Conservation (phyloP, 2,797 vertebrate genomes). For the Setipinna tenuifilis region DNA sequence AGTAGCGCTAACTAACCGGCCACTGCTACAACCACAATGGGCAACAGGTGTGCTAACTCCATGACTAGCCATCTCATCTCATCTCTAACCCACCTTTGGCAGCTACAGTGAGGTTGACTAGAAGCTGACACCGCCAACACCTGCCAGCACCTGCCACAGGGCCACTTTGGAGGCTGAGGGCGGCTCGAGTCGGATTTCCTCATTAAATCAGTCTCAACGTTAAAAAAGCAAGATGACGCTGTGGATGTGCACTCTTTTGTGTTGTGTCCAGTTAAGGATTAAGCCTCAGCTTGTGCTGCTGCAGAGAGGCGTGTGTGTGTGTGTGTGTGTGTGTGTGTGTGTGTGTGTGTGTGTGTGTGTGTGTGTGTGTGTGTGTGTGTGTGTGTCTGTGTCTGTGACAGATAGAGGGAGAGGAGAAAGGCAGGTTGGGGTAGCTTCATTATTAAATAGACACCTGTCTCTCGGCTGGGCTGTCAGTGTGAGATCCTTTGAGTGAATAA, state of each 20-base stretch:
- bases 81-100: background rate
- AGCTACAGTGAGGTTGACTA: background rate
- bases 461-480: conserved; percentile 32
- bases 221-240: background rate
- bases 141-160: background rate
- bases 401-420: conserved; percentile 25
- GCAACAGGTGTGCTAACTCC: background rate
- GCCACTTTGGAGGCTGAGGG: background rate
- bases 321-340: too few species aligned
- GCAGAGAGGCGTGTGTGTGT: too few species aligned
- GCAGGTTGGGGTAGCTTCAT: conserved; percentile 39
- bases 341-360: background rate
- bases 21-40: background rate
- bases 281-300: background rate
- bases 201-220: background rate
- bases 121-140: background rate
- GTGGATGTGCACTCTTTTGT: background rate
- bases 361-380: too few species aligned
- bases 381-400: background rate
- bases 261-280: background rate
- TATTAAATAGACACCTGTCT: conserved; percentile 49
- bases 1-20: too few species aligned
- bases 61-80: background rate
- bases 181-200: background rate
- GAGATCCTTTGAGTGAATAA: conserved; percentile 51